Conservation (phyloP, 2,797 vertebrate species). For the Spondyliosoma cantharus region DNA sequence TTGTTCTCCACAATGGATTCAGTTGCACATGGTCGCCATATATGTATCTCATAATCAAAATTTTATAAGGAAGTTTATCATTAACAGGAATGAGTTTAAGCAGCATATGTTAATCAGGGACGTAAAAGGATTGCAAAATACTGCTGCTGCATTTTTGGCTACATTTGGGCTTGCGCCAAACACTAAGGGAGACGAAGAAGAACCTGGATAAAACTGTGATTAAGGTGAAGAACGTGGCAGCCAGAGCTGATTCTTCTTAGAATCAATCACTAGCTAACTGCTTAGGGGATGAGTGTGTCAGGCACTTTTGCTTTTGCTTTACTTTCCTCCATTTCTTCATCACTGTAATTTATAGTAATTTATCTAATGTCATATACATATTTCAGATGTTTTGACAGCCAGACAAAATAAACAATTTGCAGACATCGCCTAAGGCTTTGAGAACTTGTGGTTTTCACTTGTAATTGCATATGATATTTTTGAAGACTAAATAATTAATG, state of each 20-base stretch:
- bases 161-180: conserved; percentile 8
- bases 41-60: neutral
- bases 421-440: conserved; percentile 38
- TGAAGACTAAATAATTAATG: conserved; percentile 11
- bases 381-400: conserved; percentile 22
- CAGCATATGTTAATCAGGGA: neutral
- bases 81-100: too few relatives aligned
- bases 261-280: conserved; percentile 20
- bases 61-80: neutral
- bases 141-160: conserved; percentile 1
- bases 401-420: conserved; percentile 47
- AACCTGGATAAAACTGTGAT: neutral
- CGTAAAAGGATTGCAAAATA: neutral
- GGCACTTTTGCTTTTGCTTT: neutral
- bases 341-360: conserved; percentile 24
- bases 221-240: conserved; percentile 12
- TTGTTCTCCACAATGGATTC: neutral
- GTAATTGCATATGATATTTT: conserved; percentile 24
- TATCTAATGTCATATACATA: neutral
- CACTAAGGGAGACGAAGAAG: neutral
- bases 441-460: neutral
- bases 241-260: neutral
- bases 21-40: neutral
- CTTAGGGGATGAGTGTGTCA: neutral
- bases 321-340: conserved; percentile 6